Evolutionary conservation across 2,797 vertebrate species (phyloP).

Genomic region (Selene dorsalis): DNA sequence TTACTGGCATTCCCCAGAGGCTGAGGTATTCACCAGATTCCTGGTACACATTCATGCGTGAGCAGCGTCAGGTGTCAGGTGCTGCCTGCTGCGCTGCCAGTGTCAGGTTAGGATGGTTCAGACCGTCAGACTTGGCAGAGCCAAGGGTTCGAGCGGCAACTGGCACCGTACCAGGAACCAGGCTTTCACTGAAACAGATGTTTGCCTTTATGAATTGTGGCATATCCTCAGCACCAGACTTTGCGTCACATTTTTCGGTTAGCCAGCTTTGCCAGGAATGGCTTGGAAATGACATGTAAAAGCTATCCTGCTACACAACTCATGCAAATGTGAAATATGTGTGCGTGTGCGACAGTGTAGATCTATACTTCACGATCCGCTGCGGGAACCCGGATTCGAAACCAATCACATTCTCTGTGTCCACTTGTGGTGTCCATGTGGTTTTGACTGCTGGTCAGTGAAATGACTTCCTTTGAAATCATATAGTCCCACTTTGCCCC

Average conservation of each 20-base stretch:
- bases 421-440: constrained; percentile 45
- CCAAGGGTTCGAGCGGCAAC: constrained; percentile 31
- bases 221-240: constrained; percentile 63
- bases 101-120: constrained; percentile 43
- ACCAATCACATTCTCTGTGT: constrained; percentile 47
- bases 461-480: constrained; percentile 58
- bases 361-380: constrained; percentile 11
- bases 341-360: constrained; percentile 1
- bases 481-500: constrained; percentile 39
- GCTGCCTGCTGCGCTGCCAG: constrained; percentile 49
- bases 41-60: constrained; percentile 62
- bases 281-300: constrained; percentile 51
- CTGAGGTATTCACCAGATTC: constrained; percentile 65
- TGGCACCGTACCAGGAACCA: constrained; percentile 47
- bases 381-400: constrained; percentile 54
- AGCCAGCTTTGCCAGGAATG: constrained; percentile 66
- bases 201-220: constrained; percentile 68
- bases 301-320: constrained; percentile 34
- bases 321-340: constrained; percentile 27
- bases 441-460: constrained; percentile 42
- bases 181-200: constrained; percentile 62
- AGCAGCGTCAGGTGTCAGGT: constrained; percentile 72
- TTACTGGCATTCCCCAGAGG: constrained; percentile 64
- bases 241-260: constrained; percentile 68
- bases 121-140: constrained; percentile 24